Conservation (phyloP, 2,113 vertebrate species). For the Delphinus delphis region DNA sequence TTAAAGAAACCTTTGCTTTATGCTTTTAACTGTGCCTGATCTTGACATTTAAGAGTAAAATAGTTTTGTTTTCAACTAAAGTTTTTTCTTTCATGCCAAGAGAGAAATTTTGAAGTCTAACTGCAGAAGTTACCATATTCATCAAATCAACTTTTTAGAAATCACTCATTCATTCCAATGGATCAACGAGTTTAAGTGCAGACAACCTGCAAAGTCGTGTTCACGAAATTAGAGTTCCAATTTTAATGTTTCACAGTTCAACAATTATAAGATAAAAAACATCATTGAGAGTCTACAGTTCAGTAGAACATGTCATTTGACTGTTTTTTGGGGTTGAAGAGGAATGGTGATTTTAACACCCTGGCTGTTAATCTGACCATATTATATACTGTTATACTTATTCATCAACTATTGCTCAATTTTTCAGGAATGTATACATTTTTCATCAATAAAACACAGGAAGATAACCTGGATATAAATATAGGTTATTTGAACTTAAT, state of each 20-base stretch:
- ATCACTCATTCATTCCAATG: neutral
- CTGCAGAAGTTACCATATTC: neutral
- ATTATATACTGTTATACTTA: neutral
- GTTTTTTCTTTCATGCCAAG: neutral
- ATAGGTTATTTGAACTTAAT: conserved; percentile 12
- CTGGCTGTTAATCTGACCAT: neutral
- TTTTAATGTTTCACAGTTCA: neutral
- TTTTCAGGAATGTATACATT: neutral
- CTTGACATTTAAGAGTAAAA: neutral
- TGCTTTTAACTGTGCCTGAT: neutral
- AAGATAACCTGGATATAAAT: neutral
- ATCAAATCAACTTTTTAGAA: neutral
- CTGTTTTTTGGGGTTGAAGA: neutral
- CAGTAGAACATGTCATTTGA: neutral
- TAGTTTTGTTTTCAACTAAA: neutral
- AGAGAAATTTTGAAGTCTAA: neutral
- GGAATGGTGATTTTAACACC: neutral
- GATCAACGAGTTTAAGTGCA: neutral
- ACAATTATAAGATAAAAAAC: neutral
- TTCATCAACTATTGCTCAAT: neutral
- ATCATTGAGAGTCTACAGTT: neutral
- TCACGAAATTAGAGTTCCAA: neutral
- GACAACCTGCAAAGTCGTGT: neutral
- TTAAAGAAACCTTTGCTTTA: neutral
- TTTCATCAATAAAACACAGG: neutral